Conservation (phyloP, 35 echinoderm and acorn worm genomes). For the Patiria miniata region DNA sequence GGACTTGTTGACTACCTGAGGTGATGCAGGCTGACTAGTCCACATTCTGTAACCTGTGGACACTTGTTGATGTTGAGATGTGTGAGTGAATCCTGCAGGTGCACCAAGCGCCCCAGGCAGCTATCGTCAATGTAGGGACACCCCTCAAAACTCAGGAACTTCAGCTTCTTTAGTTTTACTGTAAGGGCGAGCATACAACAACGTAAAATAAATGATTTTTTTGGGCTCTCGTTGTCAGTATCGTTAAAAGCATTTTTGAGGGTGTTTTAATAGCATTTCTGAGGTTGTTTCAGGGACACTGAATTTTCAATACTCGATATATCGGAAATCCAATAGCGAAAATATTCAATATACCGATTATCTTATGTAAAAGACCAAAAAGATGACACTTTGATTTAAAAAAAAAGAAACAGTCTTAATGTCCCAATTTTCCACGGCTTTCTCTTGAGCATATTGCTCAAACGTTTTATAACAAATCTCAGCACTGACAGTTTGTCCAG, state of each 20-base stretch:
- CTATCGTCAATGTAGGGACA: slow-evolving; percentile 81
- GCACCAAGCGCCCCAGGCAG: slow-evolving; percentile 77
- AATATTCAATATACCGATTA: too few species aligned
- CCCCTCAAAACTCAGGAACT: slow-evolving; percentile 81
- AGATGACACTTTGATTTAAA: too few species aligned
- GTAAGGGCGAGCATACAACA: neutral
- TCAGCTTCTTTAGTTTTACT: slow-evolving; percentile 66
- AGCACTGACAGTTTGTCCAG: too few species aligned
- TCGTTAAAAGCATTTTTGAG: neutral
- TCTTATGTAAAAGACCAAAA: too few species aligned
- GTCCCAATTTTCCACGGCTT: too few species aligned
- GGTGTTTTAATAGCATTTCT: neutral
- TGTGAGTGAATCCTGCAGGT: slow-evolving; percentile 80
- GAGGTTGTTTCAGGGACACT: neutral
- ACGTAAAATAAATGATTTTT: too few species aligned
- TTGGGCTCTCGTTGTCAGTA: too few species aligned
- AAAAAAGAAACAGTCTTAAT: too few species aligned
- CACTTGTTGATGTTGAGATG: slow-evolving; percentile 94
- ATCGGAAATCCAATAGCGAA: too few species aligned
- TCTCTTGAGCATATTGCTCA: too few species aligned
- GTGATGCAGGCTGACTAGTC: slow-evolving; percentile 69
- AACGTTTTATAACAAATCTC: too few species aligned
- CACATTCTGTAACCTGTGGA: slow-evolving; percentile 69
- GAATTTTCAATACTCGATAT: neutral
- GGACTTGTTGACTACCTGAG: slow-evolving; percentile 78